Evolutionary conservation across 2,113 vertebrate genomes (phyloP).

Genomic region (Ophthalmolycus amberensis): DNA sequence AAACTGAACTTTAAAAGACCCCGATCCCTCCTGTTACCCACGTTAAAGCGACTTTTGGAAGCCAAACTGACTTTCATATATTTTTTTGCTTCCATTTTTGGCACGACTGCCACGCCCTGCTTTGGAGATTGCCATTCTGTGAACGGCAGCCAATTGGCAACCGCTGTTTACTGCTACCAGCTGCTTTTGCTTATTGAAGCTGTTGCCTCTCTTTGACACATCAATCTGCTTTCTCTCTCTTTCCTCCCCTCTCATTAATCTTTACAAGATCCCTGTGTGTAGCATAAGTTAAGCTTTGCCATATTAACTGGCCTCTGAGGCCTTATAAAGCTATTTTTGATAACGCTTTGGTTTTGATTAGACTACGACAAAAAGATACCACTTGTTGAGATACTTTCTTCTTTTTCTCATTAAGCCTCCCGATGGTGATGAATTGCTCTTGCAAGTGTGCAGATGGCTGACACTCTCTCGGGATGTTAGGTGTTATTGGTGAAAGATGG

Average conservation of each 20-base stretch:
- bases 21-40: slow-evolving; percentile 3
- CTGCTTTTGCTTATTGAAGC: slow-evolving; percentile 70
- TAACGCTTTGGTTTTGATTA: slow-evolving; percentile 51
- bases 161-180: slow-evolving; percentile 70
- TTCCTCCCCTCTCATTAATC: slow-evolving; percentile 71
- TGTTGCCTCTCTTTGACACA: slow-evolving; percentile 64
- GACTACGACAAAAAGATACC: slow-evolving; percentile 32
- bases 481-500: background rate
- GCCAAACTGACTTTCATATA: slow-evolving; percentile 1
- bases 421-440: slow-evolving; percentile 7
- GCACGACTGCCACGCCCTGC: slow-evolving; percentile 54
- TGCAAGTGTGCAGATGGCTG: background rate
- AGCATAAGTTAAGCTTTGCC: slow-evolving; percentile 54
- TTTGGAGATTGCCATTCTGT: slow-evolving; percentile 68
- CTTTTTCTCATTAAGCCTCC: slow-evolving; percentile 4
- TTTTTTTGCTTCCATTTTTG: slow-evolving; percentile 35
- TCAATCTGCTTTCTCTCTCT: slow-evolving; percentile 54
- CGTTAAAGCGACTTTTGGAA: slow-evolving; percentile 27
- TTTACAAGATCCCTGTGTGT: slow-evolving; percentile 71
- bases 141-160: slow-evolving; percentile 76
- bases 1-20: background rate
- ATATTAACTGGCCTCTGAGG: slow-evolving; percentile 55
- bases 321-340: slow-evolving; percentile 66
- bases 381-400: slow-evolving; percentile 50
- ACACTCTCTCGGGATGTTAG: background rate